Conservation (phyloP, 2,797 vertebrate species). For the Argyrosomus regius region DNA sequence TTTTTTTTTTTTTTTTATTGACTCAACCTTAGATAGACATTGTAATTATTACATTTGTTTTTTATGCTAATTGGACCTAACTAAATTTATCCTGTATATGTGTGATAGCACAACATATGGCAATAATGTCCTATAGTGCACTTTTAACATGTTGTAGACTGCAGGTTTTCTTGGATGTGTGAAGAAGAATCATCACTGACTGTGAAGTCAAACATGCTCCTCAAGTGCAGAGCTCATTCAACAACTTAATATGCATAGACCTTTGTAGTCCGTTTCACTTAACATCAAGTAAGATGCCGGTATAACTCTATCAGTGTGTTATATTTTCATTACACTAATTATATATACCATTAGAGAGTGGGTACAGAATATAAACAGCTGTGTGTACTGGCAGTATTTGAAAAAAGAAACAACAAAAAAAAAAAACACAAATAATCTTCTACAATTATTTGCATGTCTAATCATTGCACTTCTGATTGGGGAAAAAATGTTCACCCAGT, state of each 20-base stretch:
- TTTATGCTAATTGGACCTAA: constrained; percentile 1
- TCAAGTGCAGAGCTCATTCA: background rate
- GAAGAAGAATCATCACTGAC: background rate
- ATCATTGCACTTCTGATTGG: background rate
- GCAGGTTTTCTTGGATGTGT: background rate
- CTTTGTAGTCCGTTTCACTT: background rate
- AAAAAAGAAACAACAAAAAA: background rate
- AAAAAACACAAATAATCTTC: too few relatives aligned
- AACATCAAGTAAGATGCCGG: background rate
- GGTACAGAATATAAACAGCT: background rate
- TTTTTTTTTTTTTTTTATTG: background rate
- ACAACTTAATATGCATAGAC: background rate
- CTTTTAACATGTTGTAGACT: background rate
- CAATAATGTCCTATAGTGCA: background rate
- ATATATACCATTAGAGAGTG: background rate
- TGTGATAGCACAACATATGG: background rate
- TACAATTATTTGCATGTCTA: constrained; percentile 2
- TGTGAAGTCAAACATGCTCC: background rate
- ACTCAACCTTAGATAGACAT: background rate
- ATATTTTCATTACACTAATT: constrained; percentile 11
- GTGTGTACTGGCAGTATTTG: background rate
- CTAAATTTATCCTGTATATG: background rate
- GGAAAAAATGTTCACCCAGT: background rate
- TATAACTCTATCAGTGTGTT: background rate
- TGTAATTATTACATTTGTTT: background rate